Conservation (phyloP, 1,140 invertebrate species). For the Octopus sinensis region DNA sequence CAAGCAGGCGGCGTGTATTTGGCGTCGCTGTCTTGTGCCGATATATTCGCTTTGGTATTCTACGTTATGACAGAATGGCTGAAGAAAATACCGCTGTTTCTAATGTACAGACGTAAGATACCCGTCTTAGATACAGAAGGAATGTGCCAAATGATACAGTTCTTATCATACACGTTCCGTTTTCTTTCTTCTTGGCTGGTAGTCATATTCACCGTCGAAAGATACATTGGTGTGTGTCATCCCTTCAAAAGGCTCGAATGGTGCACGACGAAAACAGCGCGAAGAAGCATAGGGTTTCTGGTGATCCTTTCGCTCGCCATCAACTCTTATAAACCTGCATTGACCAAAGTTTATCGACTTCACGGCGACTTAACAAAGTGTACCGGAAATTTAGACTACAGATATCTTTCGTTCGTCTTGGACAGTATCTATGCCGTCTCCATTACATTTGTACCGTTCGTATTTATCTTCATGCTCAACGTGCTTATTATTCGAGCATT, state of each 20-base stretch:
- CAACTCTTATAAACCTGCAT: constrained; percentile 48
- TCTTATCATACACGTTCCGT: constrained; percentile 41
- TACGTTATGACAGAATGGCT: constrained; percentile 49
- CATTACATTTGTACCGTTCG: constrained; percentile 45
- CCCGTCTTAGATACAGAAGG: constrained; percentile 38
- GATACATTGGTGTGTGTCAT: constrained; percentile 41
- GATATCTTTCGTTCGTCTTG: constrained; percentile 38
- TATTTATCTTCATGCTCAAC: constrained; percentile 43
- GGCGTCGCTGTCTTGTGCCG: constrained; percentile 42
- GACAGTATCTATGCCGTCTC: constrained; percentile 44
- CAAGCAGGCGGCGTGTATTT: constrained; percentile 46
- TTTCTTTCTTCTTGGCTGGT: constrained; percentile 52
- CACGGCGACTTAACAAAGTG: constrained; percentile 34
- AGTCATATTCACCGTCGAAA: constrained; percentile 49
- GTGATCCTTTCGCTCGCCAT: constrained; percentile 40
- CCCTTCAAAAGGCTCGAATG: constrained; percentile 22
- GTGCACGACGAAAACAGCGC: constrained; percentile 15
- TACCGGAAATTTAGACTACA: constrained; percentile 30
- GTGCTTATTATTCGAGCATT: constrained; percentile 38
- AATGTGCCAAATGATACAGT: constrained; percentile 43
- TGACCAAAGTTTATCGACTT: constrained; percentile 48
- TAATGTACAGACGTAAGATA: constrained; percentile 17
- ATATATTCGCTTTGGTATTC: constrained; percentile 40
- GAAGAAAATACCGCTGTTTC: constrained; percentile 28
- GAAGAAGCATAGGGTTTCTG: constrained; percentile 19